Conservation (phyloP, 1,140 invertebrate species). For the Cecropterus lyciades region DNA sequence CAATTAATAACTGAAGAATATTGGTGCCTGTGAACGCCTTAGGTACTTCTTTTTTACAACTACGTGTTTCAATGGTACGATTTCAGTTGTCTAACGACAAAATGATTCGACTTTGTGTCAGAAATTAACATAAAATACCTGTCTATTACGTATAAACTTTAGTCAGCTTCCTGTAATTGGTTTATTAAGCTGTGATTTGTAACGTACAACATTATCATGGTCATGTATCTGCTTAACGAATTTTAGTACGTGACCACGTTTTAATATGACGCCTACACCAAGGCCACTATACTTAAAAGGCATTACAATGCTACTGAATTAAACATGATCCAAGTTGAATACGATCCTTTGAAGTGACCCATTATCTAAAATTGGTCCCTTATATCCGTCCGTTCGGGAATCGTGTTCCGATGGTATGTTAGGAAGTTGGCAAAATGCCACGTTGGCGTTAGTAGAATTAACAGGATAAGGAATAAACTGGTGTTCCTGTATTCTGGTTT, state of each 20-base stretch:
- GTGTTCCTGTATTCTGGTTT: too few relatives aligned
- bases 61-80: too few relatives aligned
- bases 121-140: too few relatives aligned
- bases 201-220: constrained; percentile 4
- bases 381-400: not conserved
- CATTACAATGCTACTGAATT: constrained; percentile 12
- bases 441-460: constrained; percentile 4
- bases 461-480: not conserved
- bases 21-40: too few relatives aligned
- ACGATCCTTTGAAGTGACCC: constrained; percentile 11
- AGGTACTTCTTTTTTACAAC: too few relatives aligned
- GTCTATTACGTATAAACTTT: too few relatives aligned
- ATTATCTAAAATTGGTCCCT: constrained; percentile 2
- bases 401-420: constrained; percentile 2
- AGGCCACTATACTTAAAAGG: constrained; percentile 6
- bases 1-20: too few relatives aligned
- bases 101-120: too few relatives aligned
- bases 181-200: not conserved
- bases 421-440: constrained; percentile 16
- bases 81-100: too few relatives aligned
- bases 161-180: too few relatives aligned
- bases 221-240: constrained; percentile 6
- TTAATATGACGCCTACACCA: constrained; percentile 8
- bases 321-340: constrained; percentile 9
- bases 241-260: constrained; percentile 11